Percentiles rank a stretch among this genome's conserved stretches.
phyloP scores from a whole-genome alignment of 2,888 invertebrate species.

The Machimus atricapillus region DNA sequence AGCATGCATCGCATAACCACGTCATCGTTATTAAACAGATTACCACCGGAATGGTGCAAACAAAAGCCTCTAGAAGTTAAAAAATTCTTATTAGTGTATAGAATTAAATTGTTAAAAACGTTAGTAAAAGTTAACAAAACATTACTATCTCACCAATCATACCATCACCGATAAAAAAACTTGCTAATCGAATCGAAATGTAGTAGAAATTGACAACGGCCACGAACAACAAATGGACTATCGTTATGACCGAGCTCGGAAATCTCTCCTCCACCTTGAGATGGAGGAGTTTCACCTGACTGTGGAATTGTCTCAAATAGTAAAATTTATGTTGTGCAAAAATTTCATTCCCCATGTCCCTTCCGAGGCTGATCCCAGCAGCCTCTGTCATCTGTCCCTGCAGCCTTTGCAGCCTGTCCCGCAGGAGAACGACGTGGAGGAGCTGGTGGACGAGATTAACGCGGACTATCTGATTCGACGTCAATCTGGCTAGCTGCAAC shows the following conservation, averaged over 20 bases:
- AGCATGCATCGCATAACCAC: background rate
- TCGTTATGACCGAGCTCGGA: background rate
- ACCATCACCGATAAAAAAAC: background rate
- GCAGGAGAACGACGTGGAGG: background rate
- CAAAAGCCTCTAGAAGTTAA: background rate
- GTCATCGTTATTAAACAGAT: background rate
- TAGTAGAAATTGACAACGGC: background rate
- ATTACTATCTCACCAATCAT: background rate
- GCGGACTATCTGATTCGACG: constrained; percentile 7
- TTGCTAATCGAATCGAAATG: background rate
- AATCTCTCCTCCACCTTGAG: background rate
- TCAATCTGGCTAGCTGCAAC: background rate
- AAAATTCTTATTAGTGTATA: background rate
- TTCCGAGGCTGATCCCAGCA: background rate
- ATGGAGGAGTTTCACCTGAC: background rate
- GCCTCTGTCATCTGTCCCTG: background rate
- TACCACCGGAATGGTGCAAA: background rate
- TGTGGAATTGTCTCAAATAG: background rate
- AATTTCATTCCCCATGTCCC: background rate
- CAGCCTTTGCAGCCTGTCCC: background rate
- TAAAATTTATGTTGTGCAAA: background rate
- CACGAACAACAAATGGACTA: background rate
- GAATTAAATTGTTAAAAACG: background rate
- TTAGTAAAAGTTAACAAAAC: background rate
- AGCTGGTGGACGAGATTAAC: background rate